These are phyloP conservation scores for Oreochromis tanganicae DNA, from an alignment of 2,113 vertebrate genomes.

Conservation along the genomic window DNA sequence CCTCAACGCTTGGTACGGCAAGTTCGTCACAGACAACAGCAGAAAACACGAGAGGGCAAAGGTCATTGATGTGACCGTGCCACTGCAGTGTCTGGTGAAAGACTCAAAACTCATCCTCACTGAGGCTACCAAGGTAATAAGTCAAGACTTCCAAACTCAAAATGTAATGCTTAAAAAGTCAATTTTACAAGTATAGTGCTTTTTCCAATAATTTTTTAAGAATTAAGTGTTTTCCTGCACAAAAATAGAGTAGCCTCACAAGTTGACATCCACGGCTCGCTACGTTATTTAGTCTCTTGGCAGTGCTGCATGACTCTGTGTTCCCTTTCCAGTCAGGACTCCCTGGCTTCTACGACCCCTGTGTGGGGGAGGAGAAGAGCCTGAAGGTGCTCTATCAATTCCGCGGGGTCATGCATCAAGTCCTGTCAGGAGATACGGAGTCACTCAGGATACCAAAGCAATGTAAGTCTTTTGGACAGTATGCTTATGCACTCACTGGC, in stretches of 20 bases:
- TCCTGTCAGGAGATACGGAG: slow-evolving; percentile 86
- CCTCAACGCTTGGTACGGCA: slow-evolving; percentile 97
- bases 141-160: neutral
- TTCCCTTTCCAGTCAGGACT: slow-evolving; percentile 81
- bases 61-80: slow-evolving; percentile 94
- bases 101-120: slow-evolving; percentile 98
- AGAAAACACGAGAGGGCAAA: slow-evolving; percentile 87
- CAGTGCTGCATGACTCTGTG: neutral
- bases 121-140: slow-evolving; percentile 87
- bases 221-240: neutral
- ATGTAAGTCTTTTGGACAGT: slow-evolving; percentile 76
- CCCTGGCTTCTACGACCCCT: slow-evolving; percentile 96
- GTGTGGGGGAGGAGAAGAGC: slow-evolving; percentile 95
- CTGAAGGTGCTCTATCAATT: slow-evolving; percentile 98
- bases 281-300: neutral
- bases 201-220: neutral
- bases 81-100: slow-evolving; percentile 96
- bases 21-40: slow-evolving; percentile 95
- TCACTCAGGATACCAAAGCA: slow-evolving; percentile 99
- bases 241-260: neutral
- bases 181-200: neutral
- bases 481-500: neutral
- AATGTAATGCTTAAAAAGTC: neutral
- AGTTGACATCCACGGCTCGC: neutral
- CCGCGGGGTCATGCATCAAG: slow-evolving; percentile 94